Evolutionary conservation across 1,140 invertebrate species (phyloP).

Genomic region (Scaptomyza pallida): DNA sequence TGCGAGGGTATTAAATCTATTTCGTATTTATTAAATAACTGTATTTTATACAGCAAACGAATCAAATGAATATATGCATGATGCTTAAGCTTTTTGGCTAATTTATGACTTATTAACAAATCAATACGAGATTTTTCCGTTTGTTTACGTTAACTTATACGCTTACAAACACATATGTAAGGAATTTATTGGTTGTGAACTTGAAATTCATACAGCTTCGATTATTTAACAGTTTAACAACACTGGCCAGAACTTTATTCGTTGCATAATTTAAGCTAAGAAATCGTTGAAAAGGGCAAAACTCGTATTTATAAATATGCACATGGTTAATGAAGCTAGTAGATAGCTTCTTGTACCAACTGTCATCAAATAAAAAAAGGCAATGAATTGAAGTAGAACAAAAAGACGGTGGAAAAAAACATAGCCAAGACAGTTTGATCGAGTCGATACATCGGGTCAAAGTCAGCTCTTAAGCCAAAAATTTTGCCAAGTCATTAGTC

Average conservation of each 20-base stretch:
- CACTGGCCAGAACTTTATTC: constrained; percentile 11
- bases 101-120: constrained; percentile 3
- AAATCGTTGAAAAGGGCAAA: neutral
- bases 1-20: neutral
- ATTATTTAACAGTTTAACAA: neutral
- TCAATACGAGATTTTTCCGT: neutral
- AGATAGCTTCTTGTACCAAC: neutral
- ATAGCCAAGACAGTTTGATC: constrained; percentile 48
- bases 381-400: constrained; percentile 31
- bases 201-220: constrained; percentile 1
- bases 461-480: constrained; percentile 68
- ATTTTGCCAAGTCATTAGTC: constrained; percentile 73
- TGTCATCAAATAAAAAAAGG: constrained; percentile 10
- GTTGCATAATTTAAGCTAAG: neutral
- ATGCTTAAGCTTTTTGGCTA: neutral
- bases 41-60: neutral
- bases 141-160: neutral
- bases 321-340: constrained; percentile 17
- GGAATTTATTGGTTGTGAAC: constrained; percentile 8
- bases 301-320: constrained; percentile 2
- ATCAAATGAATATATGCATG: neutral
- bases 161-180: neutral
- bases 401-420: constrained; percentile 34
- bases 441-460: constrained; percentile 65
- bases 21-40: constrained; percentile 11